These are phyloP conservation scores for Oithona nana DNA, from an alignment of 2,888 invertebrate genomes.

Conservation along the genomic window DNA sequence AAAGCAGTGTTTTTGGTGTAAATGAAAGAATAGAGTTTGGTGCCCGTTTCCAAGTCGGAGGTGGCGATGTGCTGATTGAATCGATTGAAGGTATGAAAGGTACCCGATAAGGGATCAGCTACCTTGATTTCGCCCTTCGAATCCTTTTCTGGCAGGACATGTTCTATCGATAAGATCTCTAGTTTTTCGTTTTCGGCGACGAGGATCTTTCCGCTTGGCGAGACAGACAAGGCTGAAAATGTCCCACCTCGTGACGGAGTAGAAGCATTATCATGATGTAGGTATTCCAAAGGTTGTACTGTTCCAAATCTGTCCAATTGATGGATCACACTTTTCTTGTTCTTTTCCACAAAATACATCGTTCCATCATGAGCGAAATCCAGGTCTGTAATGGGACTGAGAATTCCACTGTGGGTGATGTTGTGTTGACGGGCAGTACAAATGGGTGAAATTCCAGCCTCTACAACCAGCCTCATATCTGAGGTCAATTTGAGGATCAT, in stretches of 20 bases:
- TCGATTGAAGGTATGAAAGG: constrained; percentile 76
- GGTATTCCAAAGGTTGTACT: not conserved
- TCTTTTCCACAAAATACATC: constrained; percentile 64
- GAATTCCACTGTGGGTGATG: not conserved
- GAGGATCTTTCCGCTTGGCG: not conserved
- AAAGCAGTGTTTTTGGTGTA: constrained; percentile 93
- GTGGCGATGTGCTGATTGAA: constrained; percentile 89
- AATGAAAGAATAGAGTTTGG: constrained; percentile 75
- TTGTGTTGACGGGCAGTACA: constrained; percentile 32
- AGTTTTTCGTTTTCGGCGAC: not conserved
- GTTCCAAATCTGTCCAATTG: constrained; percentile 65
- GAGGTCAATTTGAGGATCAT: constrained; percentile 79
- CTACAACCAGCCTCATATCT: constrained; percentile 60
- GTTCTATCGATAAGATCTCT: not conserved
- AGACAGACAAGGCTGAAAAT: not conserved
- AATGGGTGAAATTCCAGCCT: constrained; percentile 79
- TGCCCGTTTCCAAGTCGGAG: constrained; percentile 81
- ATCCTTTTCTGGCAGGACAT: not conserved
- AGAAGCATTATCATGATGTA: not conserved
- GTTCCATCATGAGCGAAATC: constrained; percentile 80
- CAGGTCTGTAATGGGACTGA: constrained; percentile 29
- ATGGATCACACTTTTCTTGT: constrained; percentile 29
- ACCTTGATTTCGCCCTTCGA: not conserved
- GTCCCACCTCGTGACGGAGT: not conserved
- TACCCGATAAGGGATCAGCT: constrained; percentile 44